These are phyloP conservation scores for Atractosteus spatula DNA, from an alignment of 2,113 vertebrate genomes.

Conservation along the genomic window DNA sequence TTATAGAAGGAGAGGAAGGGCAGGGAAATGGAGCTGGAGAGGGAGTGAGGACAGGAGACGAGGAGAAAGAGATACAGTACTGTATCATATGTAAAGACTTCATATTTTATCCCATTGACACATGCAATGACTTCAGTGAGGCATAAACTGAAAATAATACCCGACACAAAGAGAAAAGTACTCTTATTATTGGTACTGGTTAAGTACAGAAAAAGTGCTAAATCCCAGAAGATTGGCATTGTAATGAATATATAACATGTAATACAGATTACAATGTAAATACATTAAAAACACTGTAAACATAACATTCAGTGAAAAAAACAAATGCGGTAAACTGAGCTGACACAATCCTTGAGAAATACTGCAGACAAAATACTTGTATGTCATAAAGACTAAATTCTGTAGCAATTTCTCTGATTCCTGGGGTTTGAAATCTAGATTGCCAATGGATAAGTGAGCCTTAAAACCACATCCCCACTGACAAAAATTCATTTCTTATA, in stretches of 20 bases:
- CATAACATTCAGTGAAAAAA: slow-evolving; percentile 11
- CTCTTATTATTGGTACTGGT: no score
- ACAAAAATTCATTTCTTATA: slow-evolving; percentile 97
- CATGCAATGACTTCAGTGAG: no score
- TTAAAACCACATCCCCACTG: slow-evolving; percentile 97
- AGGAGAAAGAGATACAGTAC: no score
- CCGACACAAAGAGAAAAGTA: no score
- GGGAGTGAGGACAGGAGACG: no score
- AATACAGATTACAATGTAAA: neutral
- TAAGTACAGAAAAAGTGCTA: no score
- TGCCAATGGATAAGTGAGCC: slow-evolving; percentile 96
- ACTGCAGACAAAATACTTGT: slow-evolving; percentile 69
- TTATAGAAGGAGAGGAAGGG: no score
- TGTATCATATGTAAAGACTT: no score
- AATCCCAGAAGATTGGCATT: no score
- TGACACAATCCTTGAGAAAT: slow-evolving; percentile 55
- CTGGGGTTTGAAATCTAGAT: slow-evolving; percentile 95
- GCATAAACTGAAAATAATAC: no score
- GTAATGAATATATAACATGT: neutral
- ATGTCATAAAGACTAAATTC: slow-evolving; percentile 89
- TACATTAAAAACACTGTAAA: neutral
- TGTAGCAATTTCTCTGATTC: slow-evolving; percentile 88
- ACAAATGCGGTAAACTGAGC: slow-evolving; percentile 38
- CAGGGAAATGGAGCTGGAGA: no score
- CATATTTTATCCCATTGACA: no score